Evolutionary conservation across 2,797 vertebrate genomes (phyloP), one percentile per base, ranked within the genome.

Genomic region (Limnodromus scolopaceus): DNA sequence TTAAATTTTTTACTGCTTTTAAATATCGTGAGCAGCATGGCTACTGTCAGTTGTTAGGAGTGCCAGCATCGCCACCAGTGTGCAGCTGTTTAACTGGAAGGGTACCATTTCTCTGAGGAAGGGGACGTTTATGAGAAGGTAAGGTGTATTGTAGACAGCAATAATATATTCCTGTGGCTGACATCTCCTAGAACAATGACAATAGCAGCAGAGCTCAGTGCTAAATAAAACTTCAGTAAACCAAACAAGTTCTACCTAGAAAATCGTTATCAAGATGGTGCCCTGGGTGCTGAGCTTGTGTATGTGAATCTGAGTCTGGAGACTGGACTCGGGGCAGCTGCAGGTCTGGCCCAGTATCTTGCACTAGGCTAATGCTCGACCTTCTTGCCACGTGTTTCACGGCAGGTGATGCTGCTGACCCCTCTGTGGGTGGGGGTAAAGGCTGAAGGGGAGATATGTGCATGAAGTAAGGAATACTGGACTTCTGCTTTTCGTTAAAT

Each of bases 1-100:
- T 63, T 81, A 60, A 16, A 15, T 86, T 43, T 92, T 82, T 92
- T 87, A 69, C 38, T 60, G 28, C 64, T 83, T 12, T 80, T 92
- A 85, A 83, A 77, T 89, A 43, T 10, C 38, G 51, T 25, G 39
- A 82, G 32, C 43, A 87, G 61, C 14, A 22, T 20, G 36, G 22
- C 51, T 83, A n/a, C 36, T 85, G 66, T 61, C 71, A 45, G 36
- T 46, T 66, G 16, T 57, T 66, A 53, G 66, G 38, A 92, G 43
- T 8, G 46, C 22, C 54, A 75, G 45, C 1, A 0, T 28, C 3
- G 3, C 63, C 58, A 82, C 13, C 66, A 74, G 53, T 6, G 53
- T 6, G 4, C 39, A 75, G 46, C 41, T 86, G 46, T 85, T 89
- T 38, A 83, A 51, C 55, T 85, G 63, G 48, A 74, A 64, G 13